Conservation (phyloP, 2,113 vertebrate species). For the Gorsachius goisagi region DNA sequence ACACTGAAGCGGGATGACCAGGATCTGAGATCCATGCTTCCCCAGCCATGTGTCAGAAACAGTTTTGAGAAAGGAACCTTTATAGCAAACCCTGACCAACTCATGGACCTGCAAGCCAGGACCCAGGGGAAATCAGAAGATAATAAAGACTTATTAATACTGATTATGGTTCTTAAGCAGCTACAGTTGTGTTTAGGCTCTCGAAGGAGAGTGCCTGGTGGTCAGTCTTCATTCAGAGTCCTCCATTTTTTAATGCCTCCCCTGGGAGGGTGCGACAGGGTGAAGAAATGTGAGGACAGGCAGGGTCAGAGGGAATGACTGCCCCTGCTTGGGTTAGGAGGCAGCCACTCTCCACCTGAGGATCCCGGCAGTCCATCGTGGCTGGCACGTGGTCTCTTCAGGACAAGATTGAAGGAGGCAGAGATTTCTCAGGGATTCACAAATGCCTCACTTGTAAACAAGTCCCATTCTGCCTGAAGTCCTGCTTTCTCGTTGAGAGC, state of each 20-base stretch:
- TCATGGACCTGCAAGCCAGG: background rate
- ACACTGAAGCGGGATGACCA: accelerated
- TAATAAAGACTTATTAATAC: background rate
- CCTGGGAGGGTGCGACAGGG: background rate
- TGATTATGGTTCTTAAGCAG: background rate
- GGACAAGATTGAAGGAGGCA: background rate
- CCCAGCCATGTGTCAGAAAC: background rate
- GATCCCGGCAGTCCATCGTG: accelerated
- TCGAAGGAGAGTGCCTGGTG: background rate
- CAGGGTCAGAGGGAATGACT: background rate
- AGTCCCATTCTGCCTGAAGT: background rate
- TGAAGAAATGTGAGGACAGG: background rate
- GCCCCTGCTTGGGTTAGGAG: background rate
- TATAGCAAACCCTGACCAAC: background rate
- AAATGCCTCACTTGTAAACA: background rate
- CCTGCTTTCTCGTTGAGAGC: background rate
- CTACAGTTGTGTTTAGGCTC: background rate
- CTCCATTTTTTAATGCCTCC: background rate
- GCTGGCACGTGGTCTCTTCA: background rate
- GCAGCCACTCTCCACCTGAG: accelerated
- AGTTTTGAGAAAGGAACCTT: background rate
- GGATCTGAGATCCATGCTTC: background rate
- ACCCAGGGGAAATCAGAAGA: background rate
- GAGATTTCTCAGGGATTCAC: background rate
- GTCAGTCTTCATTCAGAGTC: background rate